Conservation (phyloP, 2,113 vertebrate species). For the Myotis brandtii region DNA sequence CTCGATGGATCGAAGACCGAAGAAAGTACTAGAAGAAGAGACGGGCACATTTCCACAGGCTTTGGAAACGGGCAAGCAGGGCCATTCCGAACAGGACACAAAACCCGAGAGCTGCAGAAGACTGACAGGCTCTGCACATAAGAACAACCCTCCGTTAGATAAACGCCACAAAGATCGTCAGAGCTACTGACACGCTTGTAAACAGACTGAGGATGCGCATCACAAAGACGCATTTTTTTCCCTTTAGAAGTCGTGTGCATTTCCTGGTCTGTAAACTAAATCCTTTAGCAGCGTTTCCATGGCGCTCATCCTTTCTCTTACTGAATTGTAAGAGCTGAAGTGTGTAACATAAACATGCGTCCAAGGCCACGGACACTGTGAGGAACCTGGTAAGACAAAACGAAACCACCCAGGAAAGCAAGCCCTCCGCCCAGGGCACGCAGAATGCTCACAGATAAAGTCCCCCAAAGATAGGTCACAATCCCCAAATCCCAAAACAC, state of each 20-base stretch:
- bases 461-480: neutral
- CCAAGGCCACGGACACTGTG: neutral
- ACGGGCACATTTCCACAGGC: neutral
- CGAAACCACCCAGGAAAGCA: neutral
- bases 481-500: neutral
- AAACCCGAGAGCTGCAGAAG: neutral
- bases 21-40: neutral
- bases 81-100: neutral
- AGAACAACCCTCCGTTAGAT: neutral
- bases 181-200: neutral
- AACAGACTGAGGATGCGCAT: neutral
- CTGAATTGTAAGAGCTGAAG: neutral
- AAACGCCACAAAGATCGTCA: neutral
- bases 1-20: neutral
- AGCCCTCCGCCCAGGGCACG: neutral
- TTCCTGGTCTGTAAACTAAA: neutral
- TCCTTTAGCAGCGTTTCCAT: neutral
- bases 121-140: neutral
- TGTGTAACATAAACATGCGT: neutral
- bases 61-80: neutral
- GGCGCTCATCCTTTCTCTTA: neutral
- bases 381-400: neutral
- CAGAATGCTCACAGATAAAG: neutral
- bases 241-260: rapidly evolving
- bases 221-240: neutral